These are phyloP conservation scores for Ptiloglossa arizonensis DNA, from an alignment of 1,140 invertebrate genomes.

Conservation along the genomic window DNA sequence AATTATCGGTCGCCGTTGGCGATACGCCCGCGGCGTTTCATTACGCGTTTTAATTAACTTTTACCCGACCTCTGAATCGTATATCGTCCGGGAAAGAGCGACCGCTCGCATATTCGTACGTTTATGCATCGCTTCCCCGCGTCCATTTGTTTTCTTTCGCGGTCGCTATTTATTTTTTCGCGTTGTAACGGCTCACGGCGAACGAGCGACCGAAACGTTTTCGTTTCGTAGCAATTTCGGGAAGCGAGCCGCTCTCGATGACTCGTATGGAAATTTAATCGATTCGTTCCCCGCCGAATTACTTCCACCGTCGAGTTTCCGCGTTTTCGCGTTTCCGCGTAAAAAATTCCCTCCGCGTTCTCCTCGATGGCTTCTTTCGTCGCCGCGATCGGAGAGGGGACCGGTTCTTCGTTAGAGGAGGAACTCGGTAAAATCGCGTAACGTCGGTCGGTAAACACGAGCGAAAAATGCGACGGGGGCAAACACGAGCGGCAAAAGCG, in stretches of 20 bases:
- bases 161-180: conserved; percentile 2
- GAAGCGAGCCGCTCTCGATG: background rate
- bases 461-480: too few relatives aligned
- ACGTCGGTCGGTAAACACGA: too few relatives aligned
- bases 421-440: background rate
- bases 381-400: too few relatives aligned
- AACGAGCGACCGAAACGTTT: background rate
- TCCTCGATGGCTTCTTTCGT: too few relatives aligned
- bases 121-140: conserved; percentile 12
- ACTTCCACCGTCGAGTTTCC: background rate
- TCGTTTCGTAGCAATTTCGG: conserved; percentile 36
- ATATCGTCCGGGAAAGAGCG: conserved; percentile 24
- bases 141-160: conserved; percentile 37
- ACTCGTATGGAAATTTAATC: conserved; percentile 29
- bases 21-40: conserved; percentile 38
- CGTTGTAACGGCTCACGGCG: background rate
- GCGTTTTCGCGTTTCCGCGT: too few relatives aligned
- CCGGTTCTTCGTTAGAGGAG: too few relatives aligned
- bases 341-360: too few relatives aligned
- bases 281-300: conserved; percentile 24
- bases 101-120: conserved; percentile 34
- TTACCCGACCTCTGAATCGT: background rate
- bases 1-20: conserved; percentile 35
- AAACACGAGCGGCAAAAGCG: background rate
- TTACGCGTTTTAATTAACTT: conserved; percentile 57